These are phyloP conservation scores for Oophaga sylvatica DNA, from an alignment of 2,797 vertebrate genomes.

Conservation along the genomic window DNA sequence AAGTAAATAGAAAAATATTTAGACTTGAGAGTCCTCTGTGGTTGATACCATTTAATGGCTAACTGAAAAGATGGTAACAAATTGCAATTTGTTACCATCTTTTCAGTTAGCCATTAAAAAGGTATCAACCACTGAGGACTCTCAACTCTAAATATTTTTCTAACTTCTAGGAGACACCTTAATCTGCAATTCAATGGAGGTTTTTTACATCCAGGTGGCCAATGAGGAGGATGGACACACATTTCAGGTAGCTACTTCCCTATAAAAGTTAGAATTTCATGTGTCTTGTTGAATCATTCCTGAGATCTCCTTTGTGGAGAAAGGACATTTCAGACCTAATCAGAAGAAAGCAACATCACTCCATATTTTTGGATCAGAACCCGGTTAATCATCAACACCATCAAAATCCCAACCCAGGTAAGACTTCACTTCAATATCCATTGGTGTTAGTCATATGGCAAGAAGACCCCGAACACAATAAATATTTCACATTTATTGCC, in stretches of 20 bases:
- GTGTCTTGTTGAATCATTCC: background rate
- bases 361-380: background rate
- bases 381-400: background rate
- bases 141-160: background rate
- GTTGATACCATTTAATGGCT: too few relatives aligned
- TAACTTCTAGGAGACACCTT: background rate
- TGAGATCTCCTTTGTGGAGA: too few relatives aligned
- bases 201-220: too few relatives aligned
- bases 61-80: too few relatives aligned
- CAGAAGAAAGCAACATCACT: background rate
- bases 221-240: background rate
- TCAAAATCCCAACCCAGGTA: background rate
- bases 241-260: background rate
- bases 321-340: too few relatives aligned
- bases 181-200: background rate
- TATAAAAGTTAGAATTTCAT: background rate
- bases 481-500: too few relatives aligned
- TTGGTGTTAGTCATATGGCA: background rate
- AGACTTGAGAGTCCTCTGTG: too few relatives aligned
- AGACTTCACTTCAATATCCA: background rate
- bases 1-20: too few relatives aligned
- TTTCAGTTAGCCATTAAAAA: too few relatives aligned
- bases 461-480: too few relatives aligned
- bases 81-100: too few relatives aligned
- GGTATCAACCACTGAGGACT: background rate